Evolutionary conservation across 2,888 invertebrate species (phyloP), one percentile per base, ranked within the genome.

Genomic region (Griposia aprilina): DNA sequence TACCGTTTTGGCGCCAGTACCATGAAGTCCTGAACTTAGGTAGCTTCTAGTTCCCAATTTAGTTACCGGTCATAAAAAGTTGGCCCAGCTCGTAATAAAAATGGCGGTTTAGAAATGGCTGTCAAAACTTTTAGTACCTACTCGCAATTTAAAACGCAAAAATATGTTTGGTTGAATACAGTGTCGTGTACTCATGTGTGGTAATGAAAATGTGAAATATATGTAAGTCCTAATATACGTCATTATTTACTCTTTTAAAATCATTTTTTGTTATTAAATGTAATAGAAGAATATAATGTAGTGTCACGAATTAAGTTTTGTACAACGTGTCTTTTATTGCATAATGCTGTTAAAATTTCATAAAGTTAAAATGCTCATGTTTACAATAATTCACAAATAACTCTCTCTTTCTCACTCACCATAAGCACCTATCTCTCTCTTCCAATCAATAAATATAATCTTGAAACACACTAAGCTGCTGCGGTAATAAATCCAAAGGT

Each of bases 111-210:
- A 62, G 17, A 74, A 76, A 86, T 69, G 68, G 26, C n/a, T 74
- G 76, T 76, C 80, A 76, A 50, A 79, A 77, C n/a, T 74, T 82
- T 67, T 68, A 65, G 30, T 41, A 57, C n/a, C n/a, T n/a, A n/a
- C 8, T 17, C 30, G 20, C 10, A n/a, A n/a, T 74, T 55, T 68
- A 36, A 55, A 62, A 41, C 7, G 2, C 1, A 45, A 52, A 80
- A 52, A 59, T 48, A 59, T 74, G 7, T 26, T 65, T 23, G 52
- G 45, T 26, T 57, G 41, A 50, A 63, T 63, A 0, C 0, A 67
- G n/a, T 60, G 30, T 57, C 7, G n/a, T 59, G n/a, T n/a, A n/a
- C n/a, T n/a, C n/a, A n/a, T n/a, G 13, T 59, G 78, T 36, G 20
- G 57, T 68, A 3, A 45, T 52, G 26, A n/a, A 68, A 63, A 55